Evolutionary conservation across 2,113 vertebrate genomes (phyloP).

Genomic region (Terrapene triunguis): DNA sequence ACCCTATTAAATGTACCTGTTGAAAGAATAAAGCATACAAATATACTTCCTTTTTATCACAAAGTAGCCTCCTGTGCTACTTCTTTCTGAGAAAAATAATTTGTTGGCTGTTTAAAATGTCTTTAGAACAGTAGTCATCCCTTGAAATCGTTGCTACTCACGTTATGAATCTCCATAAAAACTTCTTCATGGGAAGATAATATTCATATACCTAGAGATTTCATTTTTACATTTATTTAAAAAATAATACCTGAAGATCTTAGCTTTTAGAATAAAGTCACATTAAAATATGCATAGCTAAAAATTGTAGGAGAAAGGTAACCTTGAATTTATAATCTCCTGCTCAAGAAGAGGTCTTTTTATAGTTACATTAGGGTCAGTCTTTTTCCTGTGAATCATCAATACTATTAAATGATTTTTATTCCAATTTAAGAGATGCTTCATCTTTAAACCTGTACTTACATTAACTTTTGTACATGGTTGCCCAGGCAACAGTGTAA

Average conservation of each 20-base stretch:
- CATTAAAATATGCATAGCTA: constrained; percentile 24
- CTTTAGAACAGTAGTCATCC: background rate
- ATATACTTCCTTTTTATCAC: constrained; percentile 42
- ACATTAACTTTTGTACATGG: constrained; percentile 79
- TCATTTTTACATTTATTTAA: constrained; percentile 22
- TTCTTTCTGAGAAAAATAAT: constrained; percentile 51
- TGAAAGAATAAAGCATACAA: constrained; percentile 39
- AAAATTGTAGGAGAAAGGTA: constrained; percentile 66
- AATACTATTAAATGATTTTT: constrained; percentile 63
- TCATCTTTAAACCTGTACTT: constrained; percentile 79
- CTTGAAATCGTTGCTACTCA: background rate
- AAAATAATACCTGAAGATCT: background rate
- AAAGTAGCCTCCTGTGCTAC: constrained; percentile 1
- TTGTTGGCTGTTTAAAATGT: constrained; percentile 34
- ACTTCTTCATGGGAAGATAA: constrained; percentile 16
- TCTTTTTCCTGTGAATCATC: constrained; percentile 48
- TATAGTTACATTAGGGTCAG: constrained; percentile 57
- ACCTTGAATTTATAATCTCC: constrained; percentile 69
- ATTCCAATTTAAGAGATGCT: constrained; percentile 72
- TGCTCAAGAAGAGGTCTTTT: constrained; percentile 63
- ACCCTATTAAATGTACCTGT: constrained; percentile 38
- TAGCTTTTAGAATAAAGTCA: constrained; percentile 43
- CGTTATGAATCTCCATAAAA: background rate
- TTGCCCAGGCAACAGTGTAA: constrained; percentile 83
- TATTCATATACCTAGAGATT: background rate